These are phyloP conservation scores for Callopanchax toddi DNA, from an alignment of 2,113 vertebrate genomes.

Conservation along the genomic window DNA sequence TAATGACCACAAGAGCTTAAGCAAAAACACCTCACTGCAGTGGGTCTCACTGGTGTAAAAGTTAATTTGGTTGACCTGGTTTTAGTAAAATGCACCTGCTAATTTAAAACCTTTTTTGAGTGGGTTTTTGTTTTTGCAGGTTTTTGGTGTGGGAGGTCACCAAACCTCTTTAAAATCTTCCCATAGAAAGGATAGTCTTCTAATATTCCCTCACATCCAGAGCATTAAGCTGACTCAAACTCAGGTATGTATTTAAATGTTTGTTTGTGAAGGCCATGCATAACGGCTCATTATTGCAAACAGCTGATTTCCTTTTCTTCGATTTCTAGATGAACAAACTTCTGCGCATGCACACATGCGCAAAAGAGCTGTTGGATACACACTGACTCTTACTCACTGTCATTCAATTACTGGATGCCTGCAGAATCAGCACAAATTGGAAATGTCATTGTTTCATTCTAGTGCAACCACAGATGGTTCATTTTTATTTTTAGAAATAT, in stretches of 20 bases:
- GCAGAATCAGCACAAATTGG: not conserved
- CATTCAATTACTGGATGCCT: conserved; percentile 8
- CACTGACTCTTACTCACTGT: conserved; percentile 4
- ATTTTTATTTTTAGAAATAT: not conserved
- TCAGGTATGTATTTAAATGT: conserved; percentile 82
- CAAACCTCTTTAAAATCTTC: conserved; percentile 78
- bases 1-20: not conserved
- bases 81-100: not conserved
- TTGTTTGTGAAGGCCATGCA: conserved; percentile 9
- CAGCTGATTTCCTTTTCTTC: conserved; percentile 56
- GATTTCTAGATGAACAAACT: conserved; percentile 41
- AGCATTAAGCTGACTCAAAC: conserved; percentile 90
- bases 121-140: conserved; percentile 69
- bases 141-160: conserved; percentile 89
- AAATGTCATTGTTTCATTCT: conserved; percentile 4
- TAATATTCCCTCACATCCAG: conserved; percentile 91
- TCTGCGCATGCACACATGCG: conserved; percentile 11
- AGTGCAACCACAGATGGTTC: not conserved
- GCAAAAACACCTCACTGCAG: too few species aligned
- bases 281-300: conserved; percentile 48
- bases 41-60: too few species aligned
- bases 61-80: too few species aligned
- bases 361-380: conserved; percentile 18
- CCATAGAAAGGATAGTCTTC: conserved; percentile 80
- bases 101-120: too few species aligned